Evolutionary conservation across 53 echinoderm and acorn worm species (phyloP).

Genomic region (Mesocentrotus franciscanus): DNA sequence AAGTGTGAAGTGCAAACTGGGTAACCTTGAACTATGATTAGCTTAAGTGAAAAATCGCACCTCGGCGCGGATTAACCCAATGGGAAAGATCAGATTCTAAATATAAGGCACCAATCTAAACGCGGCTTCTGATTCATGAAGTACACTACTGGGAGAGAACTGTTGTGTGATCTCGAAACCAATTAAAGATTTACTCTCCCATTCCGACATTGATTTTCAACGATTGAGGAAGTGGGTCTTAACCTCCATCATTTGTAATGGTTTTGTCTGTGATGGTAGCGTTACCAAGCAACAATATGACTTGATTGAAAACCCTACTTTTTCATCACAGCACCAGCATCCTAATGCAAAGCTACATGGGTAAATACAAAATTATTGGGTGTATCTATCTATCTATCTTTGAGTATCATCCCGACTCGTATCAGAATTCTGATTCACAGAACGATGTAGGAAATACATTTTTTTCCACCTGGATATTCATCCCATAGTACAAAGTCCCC

Average conservation of each 20-base stretch:
- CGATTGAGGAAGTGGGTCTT: not conserved
- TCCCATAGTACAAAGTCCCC: not conserved
- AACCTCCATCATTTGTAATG: constrained; percentile 7
- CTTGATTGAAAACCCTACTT: not conserved
- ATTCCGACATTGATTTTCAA: constrained; percentile 15
- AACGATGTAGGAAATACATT: not conserved
- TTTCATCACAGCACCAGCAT: not conserved
- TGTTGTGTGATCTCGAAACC: constrained; percentile 14
- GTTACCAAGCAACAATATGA: not conserved
- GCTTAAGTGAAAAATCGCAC: constrained; percentile 31
- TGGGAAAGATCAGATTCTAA: constrained; percentile 3
- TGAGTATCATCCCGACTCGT: not conserved
- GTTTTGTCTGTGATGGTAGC: not conserved
- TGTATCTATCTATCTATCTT: not conserved
- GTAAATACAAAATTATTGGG: not conserved
- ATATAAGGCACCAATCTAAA: constrained; percentile 2
- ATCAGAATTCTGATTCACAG: not conserved
- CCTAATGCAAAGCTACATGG: not conserved
- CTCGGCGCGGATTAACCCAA: not conserved
- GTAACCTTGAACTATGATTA: constrained; percentile 34
- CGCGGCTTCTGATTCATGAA: not conserved
- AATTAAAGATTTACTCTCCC: constrained; percentile 27
- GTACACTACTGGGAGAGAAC: not conserved
- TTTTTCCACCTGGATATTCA: not conserved
- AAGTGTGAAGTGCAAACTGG: not conserved